Base-by-base conservation (phyloP, 2,113 vertebrate genomes). In the Thalassoma bifasciatum region DNA sequence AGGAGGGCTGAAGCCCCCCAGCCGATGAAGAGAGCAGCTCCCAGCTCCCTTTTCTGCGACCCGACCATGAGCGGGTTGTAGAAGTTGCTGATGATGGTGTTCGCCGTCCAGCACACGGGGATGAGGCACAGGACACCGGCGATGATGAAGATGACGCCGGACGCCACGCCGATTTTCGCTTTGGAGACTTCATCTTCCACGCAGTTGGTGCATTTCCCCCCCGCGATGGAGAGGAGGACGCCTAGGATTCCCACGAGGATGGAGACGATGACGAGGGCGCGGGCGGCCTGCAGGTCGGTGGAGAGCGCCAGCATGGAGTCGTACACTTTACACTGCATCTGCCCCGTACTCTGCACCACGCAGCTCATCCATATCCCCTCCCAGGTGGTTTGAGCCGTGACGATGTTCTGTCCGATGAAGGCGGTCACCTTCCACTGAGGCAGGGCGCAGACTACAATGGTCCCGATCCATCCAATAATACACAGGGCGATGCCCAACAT, bases 331-430 rank as follows among this genome's bases (percentile, higher is more conserved):
- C 97, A 99, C 85, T 98, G 97, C 94, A 98, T 96, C 94, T 98
- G 97, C 5, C 97, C 98, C 0, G 97, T 99, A 92, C 97, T 98
- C 94, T 98, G 98, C 38, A 95, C 94, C 88, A 98, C 94, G 1
- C 98, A 99, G 88, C 1, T 92, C 97, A 98, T 98, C 98, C 98
- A 99, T 82, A 99, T 96, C 21, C 98, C 97, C 56, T 98, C 95
- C 96, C 96, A 98, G 42, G 82, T 91, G 56, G 88, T 94, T 83
- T 98, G 96, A 0, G 97, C 95, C 0, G 95, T 95, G 74, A 98
- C 94, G 2, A 99, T 98, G 91, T 93, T 97, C 72, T 87, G 86
- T 4, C 95, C 96, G 0, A 97, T 38, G 68, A 96, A 98, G 22
- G 96, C 96, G 0, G 96, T 93, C 78, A 96, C 96, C 1, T 85